These are phyloP conservation scores for Diploptera punctata DNA, from an alignment of 2,888 invertebrate species.

Conservation along the genomic window DNA sequence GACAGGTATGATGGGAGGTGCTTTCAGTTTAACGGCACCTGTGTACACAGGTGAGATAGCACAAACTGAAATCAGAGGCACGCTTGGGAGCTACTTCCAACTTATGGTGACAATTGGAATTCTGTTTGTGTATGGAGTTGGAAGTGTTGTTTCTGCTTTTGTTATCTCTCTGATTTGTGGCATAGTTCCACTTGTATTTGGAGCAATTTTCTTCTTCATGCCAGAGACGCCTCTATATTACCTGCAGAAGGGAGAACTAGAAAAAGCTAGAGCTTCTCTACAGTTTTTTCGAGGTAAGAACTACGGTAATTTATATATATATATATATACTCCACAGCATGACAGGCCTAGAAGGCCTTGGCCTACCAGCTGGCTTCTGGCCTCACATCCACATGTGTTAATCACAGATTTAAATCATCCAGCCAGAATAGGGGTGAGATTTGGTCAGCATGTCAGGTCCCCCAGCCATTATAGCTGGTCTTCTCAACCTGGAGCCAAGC, in stretches of 20 bases:
- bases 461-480: too few relatives aligned
- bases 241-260: conserved; percentile 51
- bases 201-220: conserved; percentile 76
- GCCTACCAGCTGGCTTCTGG: too few relatives aligned
- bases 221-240: conserved; percentile 82
- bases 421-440: too few relatives aligned
- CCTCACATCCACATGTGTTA: too few relatives aligned
- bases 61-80: conserved; percentile 81
- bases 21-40: conserved; percentile 83
- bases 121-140: conserved; percentile 75
- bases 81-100: conserved; percentile 87
- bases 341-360: too few relatives aligned
- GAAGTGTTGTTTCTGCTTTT: conserved; percentile 49
- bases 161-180: conserved; percentile 69
- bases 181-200: conserved; percentile 71
- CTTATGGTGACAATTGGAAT: conserved; percentile 86
- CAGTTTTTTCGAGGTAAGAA: conserved; percentile 68
- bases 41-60: conserved; percentile 88
- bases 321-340: too few relatives aligned
- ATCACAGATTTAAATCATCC: too few relatives aligned
- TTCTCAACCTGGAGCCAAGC: too few relatives aligned
- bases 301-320: too few relatives aligned
- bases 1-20: conserved; percentile 77
- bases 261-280: conserved; percentile 73
- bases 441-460: too few relatives aligned